Conservation (phyloP, 2,113 vertebrate species). For the Misgurnus mizolepis region DNA sequence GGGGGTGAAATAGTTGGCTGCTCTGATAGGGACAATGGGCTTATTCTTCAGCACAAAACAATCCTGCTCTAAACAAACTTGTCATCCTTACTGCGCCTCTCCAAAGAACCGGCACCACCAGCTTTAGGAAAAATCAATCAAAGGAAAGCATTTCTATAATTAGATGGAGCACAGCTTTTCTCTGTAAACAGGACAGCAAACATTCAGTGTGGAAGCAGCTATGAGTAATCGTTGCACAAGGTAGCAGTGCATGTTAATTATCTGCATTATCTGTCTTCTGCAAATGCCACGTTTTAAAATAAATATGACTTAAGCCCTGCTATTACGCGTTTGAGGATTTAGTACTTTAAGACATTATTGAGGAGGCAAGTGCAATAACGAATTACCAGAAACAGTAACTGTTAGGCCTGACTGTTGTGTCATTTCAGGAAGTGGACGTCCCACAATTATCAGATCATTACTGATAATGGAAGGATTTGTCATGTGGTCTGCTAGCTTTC, state of each 20-base stretch:
- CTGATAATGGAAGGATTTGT: background rate
- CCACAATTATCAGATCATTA: background rate
- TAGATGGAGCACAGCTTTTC: slow-evolving; percentile 33
- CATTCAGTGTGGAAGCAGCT: slow-evolving; percentile 11
- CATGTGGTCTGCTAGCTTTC: background rate
- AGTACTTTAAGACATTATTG: background rate
- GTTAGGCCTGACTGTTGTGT: background rate
- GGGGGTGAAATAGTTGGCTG: slow-evolving; percentile 19
- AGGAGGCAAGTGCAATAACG: background rate
- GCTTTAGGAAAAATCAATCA: slow-evolving; percentile 38
- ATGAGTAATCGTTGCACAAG: slow-evolving; percentile 24
- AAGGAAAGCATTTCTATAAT: slow-evolving; percentile 44
- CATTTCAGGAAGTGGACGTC: background rate
- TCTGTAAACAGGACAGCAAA: slow-evolving; percentile 18
- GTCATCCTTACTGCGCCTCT: slow-evolving; percentile 40
- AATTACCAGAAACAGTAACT: background rate
- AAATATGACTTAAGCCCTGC: background rate
- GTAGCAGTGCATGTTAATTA: slow-evolving; percentile 38
- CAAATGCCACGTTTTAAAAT: background rate
- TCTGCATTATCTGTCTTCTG: background rate
- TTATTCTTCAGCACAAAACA: slow-evolving; percentile 49
- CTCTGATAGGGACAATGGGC: slow-evolving; percentile 39
- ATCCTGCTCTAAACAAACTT: slow-evolving; percentile 22
- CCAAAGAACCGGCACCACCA: slow-evolving; percentile 35
- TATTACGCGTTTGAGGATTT: background rate